Evolutionary conservation across 2,888 invertebrate species (phyloP).

Genomic region (Drosophila anomelani): DNA sequence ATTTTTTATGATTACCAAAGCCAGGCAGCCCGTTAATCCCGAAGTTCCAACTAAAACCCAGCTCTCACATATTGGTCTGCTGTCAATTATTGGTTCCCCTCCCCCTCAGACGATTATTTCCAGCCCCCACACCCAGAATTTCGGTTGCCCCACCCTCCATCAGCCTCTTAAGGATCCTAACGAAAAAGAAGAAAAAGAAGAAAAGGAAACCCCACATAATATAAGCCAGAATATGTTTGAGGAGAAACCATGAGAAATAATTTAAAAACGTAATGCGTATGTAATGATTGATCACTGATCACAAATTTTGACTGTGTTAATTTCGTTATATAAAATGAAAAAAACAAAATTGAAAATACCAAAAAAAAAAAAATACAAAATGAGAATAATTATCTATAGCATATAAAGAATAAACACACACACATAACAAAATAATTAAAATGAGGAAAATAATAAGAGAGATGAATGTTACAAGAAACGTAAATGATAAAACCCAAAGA

Average conservation of each 20-base stretch:
- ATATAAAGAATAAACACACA: constrained; percentile 64
- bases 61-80: constrained; percentile 41
- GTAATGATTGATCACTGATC: constrained; percentile 84
- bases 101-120: constrained; percentile 18
- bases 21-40: constrained; percentile 31
- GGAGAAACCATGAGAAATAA: constrained; percentile 41
- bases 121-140: constrained; percentile 22
- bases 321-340: constrained; percentile 82
- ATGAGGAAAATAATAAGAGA: constrained; percentile 56
- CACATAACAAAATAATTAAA: constrained; percentile 56
- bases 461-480: constrained; percentile 73
- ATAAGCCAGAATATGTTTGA: constrained; percentile 66
- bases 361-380: constrained; percentile 58
- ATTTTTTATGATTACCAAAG: constrained; percentile 53
- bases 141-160: constrained; percentile 57
- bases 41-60: neutral
- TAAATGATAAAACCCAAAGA: constrained; percentile 49
- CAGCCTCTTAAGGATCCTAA: constrained; percentile 13
- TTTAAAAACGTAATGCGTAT: constrained; percentile 75
- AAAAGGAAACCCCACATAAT: constrained; percentile 23
- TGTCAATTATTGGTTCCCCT: constrained; percentile 46
- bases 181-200: neutral
- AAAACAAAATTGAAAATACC: constrained; percentile 51
- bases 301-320: constrained; percentile 85
- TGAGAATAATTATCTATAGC: constrained; percentile 75